Conservation (phyloP, 2,113 vertebrate species). For the Podarcis muralis region DNA sequence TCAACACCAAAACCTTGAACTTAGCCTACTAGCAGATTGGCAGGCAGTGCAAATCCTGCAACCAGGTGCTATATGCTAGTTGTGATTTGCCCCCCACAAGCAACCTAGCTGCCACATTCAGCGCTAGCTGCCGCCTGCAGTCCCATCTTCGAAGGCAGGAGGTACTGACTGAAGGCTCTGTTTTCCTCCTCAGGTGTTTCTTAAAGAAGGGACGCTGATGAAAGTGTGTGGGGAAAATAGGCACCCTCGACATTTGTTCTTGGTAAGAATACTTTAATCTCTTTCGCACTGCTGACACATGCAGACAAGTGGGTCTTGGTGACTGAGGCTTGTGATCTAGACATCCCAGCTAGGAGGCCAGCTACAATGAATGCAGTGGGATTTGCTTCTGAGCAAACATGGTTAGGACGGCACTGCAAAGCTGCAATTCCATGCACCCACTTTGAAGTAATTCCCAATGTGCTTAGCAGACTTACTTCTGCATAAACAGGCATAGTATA, state of each 20-base stretch:
- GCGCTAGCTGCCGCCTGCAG: too few relatives aligned
- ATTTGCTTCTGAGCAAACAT: background rate
- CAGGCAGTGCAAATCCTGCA: too few relatives aligned
- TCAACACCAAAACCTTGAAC: too few relatives aligned
- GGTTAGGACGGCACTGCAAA: background rate
- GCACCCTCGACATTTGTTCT: constrained; percentile 92
- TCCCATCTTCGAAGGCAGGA: background rate
- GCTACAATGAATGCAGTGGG: background rate
- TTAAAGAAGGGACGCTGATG: constrained; percentile 96
- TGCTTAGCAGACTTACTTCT: background rate
- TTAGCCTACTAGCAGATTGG: too few relatives aligned
- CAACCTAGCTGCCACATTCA: too few relatives aligned
- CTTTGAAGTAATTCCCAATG: background rate
- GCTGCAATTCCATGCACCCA: background rate
- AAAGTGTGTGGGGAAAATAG: constrained; percentile 89
- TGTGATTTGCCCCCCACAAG: too few relatives aligned
- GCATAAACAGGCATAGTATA: too few relatives aligned
- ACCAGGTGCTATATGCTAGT: too few relatives aligned
- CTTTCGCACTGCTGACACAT: background rate
- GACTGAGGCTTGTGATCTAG: background rate
- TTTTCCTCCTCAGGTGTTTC: constrained; percentile 84
- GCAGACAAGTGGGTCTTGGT: background rate
- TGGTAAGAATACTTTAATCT: constrained; percentile 82
- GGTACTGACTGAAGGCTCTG: background rate
- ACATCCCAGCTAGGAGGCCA: background rate